Conservation (phyloP, 2,797 vertebrate species). For the Denticeps clupeoides region DNA sequence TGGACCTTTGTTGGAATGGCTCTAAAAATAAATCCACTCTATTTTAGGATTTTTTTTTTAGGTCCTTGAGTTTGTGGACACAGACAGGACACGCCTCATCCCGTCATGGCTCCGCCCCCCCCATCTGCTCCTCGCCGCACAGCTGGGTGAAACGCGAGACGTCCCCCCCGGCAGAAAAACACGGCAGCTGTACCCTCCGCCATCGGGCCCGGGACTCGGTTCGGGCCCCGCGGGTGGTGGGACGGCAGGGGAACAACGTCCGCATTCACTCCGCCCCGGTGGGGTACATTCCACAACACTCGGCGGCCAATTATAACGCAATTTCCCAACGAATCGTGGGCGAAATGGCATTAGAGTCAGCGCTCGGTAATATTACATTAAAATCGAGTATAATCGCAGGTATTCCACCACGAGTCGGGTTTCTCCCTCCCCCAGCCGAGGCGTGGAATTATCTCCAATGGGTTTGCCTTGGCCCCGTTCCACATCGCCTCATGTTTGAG, state of each 20-base stretch:
- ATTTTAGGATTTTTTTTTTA: conserved; percentile 43
- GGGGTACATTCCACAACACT: too few species aligned
- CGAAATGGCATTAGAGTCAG: too few species aligned
- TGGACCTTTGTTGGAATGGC: conserved; percentile 6
- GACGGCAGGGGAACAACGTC: too few species aligned
- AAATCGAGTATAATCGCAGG: too few species aligned
- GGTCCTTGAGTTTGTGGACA: conserved; percentile 13
- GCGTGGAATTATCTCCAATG: conserved; percentile 30
- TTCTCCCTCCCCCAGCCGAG: conserved; percentile 2
- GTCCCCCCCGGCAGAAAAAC: too few species aligned
- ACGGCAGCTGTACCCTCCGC: too few species aligned
- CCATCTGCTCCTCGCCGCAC: conserved; percentile 16
- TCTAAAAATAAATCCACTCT: conserved; percentile 47
- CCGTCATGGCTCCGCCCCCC: conserved; percentile 33
- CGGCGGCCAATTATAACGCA: neutral
- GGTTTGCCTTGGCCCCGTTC: conserved; percentile 49
- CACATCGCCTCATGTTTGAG: conserved; percentile 56
- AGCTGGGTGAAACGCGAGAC: conserved; percentile 30
- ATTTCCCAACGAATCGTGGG: too few species aligned
- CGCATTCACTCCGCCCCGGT: too few species aligned
- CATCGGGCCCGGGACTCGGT: too few species aligned
- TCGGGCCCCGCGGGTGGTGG: too few species aligned
- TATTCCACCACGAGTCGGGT: too few species aligned
- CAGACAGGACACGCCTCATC: conserved; percentile 14
- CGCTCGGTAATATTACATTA: too few species aligned